phyloP scores from a whole-genome alignment of 2,797 vertebrate species.

The Cyclopterus lumpus region DNA sequence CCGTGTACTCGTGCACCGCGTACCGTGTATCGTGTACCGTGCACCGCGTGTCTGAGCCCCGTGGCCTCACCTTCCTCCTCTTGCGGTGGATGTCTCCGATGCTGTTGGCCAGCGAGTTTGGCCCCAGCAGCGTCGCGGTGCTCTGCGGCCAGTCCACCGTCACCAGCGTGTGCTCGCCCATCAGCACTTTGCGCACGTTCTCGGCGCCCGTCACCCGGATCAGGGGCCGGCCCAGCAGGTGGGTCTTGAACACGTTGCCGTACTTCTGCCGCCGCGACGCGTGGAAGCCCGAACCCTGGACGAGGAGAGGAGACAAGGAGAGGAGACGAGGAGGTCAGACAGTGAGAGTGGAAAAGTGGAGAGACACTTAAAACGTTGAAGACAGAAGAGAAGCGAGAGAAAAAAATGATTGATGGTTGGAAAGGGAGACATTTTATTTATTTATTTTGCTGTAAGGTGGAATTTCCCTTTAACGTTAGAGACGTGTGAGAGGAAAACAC shows the following conservation, averaged over 20 bases:
- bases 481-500: slow-evolving; percentile 29
- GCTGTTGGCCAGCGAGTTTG: slow-evolving; percentile 95
- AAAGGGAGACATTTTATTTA: too few relatives aligned
- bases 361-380: too few relatives aligned
- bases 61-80: slow-evolving; percentile 89
- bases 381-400: background rate
- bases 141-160: slow-evolving; percentile 97
- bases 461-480: slow-evolving; percentile 21
- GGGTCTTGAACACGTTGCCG: slow-evolving; percentile 97
- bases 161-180: slow-evolving; percentile 96
- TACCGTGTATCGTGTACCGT: too few relatives aligned
- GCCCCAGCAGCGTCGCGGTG: slow-evolving; percentile 92
- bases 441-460: slow-evolving; percentile 6
- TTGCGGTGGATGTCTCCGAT: slow-evolving; percentile 96
- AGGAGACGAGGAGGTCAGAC: background rate
- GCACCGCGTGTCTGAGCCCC: background rate
- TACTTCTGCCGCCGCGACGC: slow-evolving; percentile 93
- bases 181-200: slow-evolving; percentile 94
- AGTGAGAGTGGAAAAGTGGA: too few relatives aligned
- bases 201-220: slow-evolving; percentile 95
- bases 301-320: background rate
- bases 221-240: slow-evolving; percentile 92
- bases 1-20: too few relatives aligned
- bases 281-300: slow-evolving; percentile 92
- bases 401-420: too few relatives aligned